Conservation (phyloP, 1,140 invertebrate genomes). For the Caenorhabditis tropicalis region DNA sequence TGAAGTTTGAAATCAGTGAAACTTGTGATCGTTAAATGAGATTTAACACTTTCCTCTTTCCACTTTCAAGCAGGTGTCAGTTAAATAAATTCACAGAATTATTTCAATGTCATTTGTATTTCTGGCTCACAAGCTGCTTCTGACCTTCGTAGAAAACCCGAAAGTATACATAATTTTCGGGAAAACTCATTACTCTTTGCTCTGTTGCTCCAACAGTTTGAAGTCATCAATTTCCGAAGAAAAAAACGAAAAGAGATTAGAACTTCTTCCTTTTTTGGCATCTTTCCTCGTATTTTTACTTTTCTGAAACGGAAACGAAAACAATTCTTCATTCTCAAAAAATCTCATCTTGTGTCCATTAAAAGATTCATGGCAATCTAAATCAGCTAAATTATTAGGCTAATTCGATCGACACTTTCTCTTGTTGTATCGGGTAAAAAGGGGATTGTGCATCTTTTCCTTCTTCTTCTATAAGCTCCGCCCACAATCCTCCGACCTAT, state of each 20-base stretch:
- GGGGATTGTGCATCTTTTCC: neutral
- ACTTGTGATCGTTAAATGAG: no score
- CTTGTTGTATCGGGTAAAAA: neutral
- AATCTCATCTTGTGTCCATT: neutral
- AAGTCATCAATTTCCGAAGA: conserved; percentile 32
- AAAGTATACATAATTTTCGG: neutral
- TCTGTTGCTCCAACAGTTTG: neutral
- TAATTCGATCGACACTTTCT: conserved; percentile 3
- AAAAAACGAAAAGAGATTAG: conserved; percentile 14
- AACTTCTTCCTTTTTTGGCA: conserved; percentile 40
- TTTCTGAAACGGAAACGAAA: neutral
- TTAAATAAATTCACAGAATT: no score
- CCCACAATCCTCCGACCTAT: conserved; percentile 3
- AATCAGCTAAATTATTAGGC: conserved; percentile 20
- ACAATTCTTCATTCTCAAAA: no score
- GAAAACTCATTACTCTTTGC: conserved; percentile 22
- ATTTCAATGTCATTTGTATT: no score
- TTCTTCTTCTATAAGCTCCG: neutral
- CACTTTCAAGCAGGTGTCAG: no score
- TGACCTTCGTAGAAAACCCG: no score
- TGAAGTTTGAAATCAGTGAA: no score
- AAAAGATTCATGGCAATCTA: neutral
- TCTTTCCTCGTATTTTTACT: neutral
- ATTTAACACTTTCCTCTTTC: no score
- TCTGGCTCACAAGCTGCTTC: no score